A percentile compares a stretch with the other conserved stretches of the same genome.
Conservation (phyloP, 2,797 vertebrate genomes). For the Lutjanus argentimaculatus region DNA sequence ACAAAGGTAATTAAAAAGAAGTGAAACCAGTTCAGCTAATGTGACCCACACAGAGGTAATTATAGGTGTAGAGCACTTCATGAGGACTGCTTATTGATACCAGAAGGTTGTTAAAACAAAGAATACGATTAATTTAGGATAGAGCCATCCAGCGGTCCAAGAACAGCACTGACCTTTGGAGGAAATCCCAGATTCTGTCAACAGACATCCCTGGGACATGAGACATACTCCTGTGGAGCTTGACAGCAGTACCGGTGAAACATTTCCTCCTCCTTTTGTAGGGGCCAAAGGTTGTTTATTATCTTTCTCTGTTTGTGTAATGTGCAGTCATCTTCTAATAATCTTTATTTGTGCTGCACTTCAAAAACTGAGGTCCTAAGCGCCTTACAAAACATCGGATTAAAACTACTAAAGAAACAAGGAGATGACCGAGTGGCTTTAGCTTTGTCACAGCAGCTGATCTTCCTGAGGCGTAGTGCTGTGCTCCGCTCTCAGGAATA, state of each 20-base stretch:
- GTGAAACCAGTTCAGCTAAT: conserved; percentile 32
- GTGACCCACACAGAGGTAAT: conserved; percentile 14
- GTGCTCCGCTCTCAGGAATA: conserved; percentile 25
- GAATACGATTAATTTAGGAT: background rate
- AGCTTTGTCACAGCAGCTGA: conserved; percentile 39
- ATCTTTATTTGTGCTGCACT: conserved; percentile 18
- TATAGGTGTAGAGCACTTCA: conserved; percentile 28
- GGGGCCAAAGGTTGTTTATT: background rate
- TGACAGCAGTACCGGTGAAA: background rate
- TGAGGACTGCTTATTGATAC: conserved; percentile 47
- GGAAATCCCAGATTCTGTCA: background rate
- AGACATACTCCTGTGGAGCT: background rate
- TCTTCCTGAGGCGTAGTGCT: conserved; percentile 36
- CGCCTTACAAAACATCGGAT: conserved; percentile 30
- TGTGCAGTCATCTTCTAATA: background rate
- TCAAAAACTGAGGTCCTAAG: conserved; percentile 20
- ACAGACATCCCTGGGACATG: background rate
- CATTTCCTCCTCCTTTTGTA: background rate
- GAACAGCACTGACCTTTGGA: background rate
- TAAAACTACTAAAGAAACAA: conserved; percentile 39
- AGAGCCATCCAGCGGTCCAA: background rate
- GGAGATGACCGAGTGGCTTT: conserved; percentile 33
- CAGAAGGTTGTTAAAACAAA: background rate
- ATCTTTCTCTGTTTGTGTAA: background rate
- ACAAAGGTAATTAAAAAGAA: conserved; percentile 17